phyloP scores from a whole-genome alignment of 2,113 vertebrate species.

The Serilophus lunatus region DNA sequence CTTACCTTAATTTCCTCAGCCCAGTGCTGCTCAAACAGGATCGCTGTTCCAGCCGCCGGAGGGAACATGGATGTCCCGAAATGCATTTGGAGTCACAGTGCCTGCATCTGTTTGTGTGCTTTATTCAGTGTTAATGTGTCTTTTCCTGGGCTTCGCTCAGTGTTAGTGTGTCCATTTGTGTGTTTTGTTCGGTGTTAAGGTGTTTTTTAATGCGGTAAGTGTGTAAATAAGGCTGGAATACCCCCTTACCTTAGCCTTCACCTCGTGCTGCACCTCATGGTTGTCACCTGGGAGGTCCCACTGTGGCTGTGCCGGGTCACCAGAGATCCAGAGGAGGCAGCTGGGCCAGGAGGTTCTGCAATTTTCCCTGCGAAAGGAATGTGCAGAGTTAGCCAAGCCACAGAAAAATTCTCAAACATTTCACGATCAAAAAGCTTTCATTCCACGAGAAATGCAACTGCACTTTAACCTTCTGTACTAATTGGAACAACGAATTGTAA shows the following conservation, averaged over 20 bases:
- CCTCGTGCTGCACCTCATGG: not conserved
- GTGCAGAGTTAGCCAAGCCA: not conserved
- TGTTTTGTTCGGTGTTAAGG: not conserved
- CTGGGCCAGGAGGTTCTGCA: rapidly evolving
- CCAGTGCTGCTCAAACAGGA: not conserved
- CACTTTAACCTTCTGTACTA: not conserved
- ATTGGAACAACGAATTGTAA: rapidly evolving
- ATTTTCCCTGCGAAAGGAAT: not conserved
- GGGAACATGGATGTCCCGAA: not conserved
- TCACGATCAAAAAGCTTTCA: rapidly evolving
- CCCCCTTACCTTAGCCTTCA: not conserved
- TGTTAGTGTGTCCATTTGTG: not conserved
- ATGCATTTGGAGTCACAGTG: rapidly evolving
- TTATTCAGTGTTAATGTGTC: not conserved
- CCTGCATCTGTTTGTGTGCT: not conserved
- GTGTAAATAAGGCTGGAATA: not conserved
- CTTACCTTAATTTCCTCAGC: not conserved
- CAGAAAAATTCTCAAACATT: not conserved
- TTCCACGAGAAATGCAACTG: not conserved
- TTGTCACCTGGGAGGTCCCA: not conserved
- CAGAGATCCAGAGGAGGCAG: not conserved
- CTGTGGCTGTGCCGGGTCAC: rapidly evolving
- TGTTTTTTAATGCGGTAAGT: not conserved
- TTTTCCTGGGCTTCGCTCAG: not conserved
- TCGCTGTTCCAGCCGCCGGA: rapidly evolving